A percentile compares a stretch with the other conserved stretches of the same genome.
These are phyloP conservation scores for Jordanella pulchra DNA, from an alignment of 2,797 vertebrate species.

Conservation along the genomic window DNA sequence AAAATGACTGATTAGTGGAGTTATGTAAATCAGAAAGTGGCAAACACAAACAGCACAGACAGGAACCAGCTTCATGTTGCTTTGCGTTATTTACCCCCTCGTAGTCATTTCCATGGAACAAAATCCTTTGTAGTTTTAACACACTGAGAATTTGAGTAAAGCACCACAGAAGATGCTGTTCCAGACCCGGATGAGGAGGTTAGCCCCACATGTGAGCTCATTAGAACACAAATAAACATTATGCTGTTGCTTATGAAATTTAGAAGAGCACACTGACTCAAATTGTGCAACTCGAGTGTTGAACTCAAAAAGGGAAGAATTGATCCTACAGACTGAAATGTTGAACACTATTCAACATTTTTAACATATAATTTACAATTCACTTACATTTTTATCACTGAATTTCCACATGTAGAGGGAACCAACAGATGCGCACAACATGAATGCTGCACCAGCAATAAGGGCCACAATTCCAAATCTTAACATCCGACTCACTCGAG, in stretches of 20 bases:
- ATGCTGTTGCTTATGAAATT: constrained; percentile 33
- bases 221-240: constrained; percentile 60
- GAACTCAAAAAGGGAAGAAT: constrained; percentile 27
- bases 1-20: constrained; percentile 61
- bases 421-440: constrained; percentile 87
- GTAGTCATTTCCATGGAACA: constrained; percentile 28
- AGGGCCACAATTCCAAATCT: constrained; percentile 83
- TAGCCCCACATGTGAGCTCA: constrained; percentile 65
- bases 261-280: constrained; percentile 16
- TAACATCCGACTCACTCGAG: constrained; percentile 69
- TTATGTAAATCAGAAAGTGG: constrained; percentile 52
- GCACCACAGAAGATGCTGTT: constrained; percentile 45
- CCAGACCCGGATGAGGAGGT: constrained; percentile 54
- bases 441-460: constrained; percentile 79
- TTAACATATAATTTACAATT: constrained; percentile 8
- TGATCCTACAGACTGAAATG: constrained; percentile 21
- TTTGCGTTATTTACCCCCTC: constrained; percentile 23
- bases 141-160: constrained; percentile 53
- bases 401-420: constrained; percentile 92
- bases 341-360: constrained; percentile 14
- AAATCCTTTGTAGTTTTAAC: constrained; percentile 46
- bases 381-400: constrained; percentile 87
- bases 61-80: constrained; percentile 27
- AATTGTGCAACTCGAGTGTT: constrained; percentile 18
- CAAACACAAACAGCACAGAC: constrained; percentile 29